Conservation (phyloP, 2,797 vertebrate species). For the Acipenser oxyrinchus region DNA sequence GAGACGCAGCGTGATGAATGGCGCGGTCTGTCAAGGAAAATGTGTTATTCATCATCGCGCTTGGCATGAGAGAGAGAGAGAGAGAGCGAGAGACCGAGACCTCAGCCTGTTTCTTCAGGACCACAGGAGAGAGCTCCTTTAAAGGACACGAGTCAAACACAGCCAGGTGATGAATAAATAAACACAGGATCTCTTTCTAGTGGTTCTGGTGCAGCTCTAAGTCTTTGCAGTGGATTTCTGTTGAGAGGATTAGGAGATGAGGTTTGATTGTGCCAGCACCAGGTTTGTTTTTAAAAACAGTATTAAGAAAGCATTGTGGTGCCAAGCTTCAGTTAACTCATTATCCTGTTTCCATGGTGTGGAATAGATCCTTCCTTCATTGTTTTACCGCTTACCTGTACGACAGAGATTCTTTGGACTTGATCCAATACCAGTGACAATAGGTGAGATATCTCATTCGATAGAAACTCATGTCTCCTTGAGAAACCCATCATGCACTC, state of each 20-base stretch:
- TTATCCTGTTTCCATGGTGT: not conserved
- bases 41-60: conserved; percentile 60
- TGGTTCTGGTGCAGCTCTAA: not conserved
- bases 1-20: conserved; percentile 67
- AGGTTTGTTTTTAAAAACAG: conserved; percentile 5
- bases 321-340: not conserved
- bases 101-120: no score
- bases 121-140: not conserved
- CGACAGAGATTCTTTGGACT: not conserved
- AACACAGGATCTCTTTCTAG: not conserved
- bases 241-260: not conserved
- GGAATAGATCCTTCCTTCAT: not conserved
- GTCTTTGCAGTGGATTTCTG: not conserved
- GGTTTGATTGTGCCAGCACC: not conserved
- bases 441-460: conserved; percentile 10
- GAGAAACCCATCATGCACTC: not conserved
- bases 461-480: not conserved
- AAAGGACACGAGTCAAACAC: not conserved
- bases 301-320: not conserved
- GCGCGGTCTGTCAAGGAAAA: conserved; percentile 53
- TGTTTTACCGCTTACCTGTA: not conserved
- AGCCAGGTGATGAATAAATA: not conserved
- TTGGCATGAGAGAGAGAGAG: no score
- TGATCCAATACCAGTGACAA: not conserved
- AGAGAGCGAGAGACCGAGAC: no score